Conservation (phyloP, 2,113 vertebrate genomes). For the Pomatostomus ruficeps region DNA sequence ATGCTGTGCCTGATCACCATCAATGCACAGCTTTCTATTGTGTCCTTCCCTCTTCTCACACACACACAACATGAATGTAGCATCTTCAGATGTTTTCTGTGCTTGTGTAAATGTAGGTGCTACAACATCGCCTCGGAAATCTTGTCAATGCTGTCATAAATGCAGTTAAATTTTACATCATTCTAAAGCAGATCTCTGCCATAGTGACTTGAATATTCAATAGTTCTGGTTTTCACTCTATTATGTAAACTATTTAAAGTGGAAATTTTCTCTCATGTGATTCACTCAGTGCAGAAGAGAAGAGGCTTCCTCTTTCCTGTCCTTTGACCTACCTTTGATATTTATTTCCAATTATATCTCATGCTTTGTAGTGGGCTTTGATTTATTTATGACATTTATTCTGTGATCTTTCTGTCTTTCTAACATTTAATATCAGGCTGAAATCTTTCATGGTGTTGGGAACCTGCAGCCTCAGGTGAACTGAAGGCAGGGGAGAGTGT, state of each 20-base stretch:
- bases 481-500: neutral
- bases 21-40: neutral
- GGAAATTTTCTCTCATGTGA: neutral
- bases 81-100: neutral
- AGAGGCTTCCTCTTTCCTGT: neutral
- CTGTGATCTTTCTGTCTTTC: neutral
- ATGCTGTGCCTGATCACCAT: neutral
- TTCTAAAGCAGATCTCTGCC: neutral
- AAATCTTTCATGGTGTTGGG: neutral
- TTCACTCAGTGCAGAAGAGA: neutral
- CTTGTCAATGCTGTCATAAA: neutral
- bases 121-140: neutral
- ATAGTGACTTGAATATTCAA: neutral
- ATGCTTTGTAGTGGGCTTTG: neutral
- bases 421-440: neutral
- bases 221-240: neutral
- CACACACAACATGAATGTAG: neutral
- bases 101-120: neutral
- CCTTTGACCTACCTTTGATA: neutral
- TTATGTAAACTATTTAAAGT: neutral
- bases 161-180: neutral
- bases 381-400: neutral
- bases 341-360: neutral
- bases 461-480: neutral
- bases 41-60: neutral